Percentiles rank a stretch among this genome's conserved stretches.
phyloP scores from a whole-genome alignment of 2,113 vertebrate species.

The Cyphomyrus discorhynchus region DNA sequence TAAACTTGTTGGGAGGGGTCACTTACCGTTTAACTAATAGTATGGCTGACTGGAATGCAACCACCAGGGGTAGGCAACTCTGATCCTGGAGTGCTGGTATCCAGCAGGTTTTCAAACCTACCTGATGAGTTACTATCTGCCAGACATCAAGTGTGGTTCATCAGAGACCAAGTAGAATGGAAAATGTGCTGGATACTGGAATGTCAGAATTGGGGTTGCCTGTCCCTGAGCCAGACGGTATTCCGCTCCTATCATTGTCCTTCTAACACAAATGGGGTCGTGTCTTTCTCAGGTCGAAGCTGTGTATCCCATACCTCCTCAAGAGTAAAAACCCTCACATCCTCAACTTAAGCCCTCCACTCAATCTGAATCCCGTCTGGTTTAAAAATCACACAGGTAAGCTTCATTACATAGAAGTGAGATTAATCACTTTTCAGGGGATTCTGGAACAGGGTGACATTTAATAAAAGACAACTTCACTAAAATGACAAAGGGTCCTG shows the following conservation, averaged over 20 bases:
- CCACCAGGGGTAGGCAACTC: background rate
- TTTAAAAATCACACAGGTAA: slow-evolving; percentile 88
- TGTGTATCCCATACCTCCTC: slow-evolving; percentile 82
- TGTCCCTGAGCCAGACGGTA: background rate
- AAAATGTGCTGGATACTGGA: background rate
- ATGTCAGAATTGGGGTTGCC: background rate
- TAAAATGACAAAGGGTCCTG: background rate
- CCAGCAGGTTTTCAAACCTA: background rate
- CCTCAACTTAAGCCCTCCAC: slow-evolving; percentile 86
- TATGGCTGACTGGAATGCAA: background rate
- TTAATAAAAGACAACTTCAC: background rate
- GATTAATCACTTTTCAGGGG: background rate
- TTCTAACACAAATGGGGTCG: background rate
- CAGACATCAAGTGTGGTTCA: background rate
- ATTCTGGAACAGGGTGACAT: background rate
- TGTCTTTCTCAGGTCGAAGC: slow-evolving; percentile 72
- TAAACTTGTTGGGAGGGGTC: background rate
- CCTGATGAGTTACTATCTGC: background rate
- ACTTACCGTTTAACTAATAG: background rate
- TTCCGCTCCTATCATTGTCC: background rate
- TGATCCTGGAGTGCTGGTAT: background rate
- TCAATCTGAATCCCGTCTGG: slow-evolving; percentile 92
- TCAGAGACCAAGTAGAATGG: background rate
- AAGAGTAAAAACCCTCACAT: slow-evolving; percentile 86
- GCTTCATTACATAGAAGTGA: slow-evolving; percentile 9